phyloP scores from a whole-genome alignment of 1,140 invertebrate species.

The Drosophila ogumai region DNA sequence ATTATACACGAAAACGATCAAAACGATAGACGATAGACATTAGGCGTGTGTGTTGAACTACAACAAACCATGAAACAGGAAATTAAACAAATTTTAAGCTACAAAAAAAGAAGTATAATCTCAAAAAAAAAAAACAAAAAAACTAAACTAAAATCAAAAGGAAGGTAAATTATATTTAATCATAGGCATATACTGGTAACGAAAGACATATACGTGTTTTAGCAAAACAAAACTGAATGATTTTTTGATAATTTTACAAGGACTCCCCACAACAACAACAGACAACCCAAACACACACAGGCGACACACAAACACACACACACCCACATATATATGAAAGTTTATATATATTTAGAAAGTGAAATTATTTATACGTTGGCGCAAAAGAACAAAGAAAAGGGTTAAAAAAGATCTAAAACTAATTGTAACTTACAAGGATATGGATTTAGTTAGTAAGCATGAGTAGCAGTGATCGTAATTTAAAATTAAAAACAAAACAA shows the following conservation, averaged over 20 bases:
- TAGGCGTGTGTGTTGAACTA: conserved; percentile 66
- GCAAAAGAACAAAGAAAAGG: conserved; percentile 61
- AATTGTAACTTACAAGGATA: conserved; percentile 76
- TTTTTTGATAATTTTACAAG: conserved; percentile 84
- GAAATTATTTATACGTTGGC: conserved; percentile 80
- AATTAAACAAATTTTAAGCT: conserved; percentile 82
- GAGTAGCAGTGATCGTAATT: conserved; percentile 83
- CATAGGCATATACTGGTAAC: conserved; percentile 48
- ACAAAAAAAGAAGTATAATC: conserved; percentile 69
- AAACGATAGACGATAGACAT: conserved; percentile 53
- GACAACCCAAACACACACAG: conserved; percentile 27
- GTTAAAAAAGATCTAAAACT: conserved; percentile 50
- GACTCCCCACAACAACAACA: conserved; percentile 30
- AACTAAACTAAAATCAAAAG: conserved; percentile 28
- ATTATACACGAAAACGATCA: conserved; percentile 71
- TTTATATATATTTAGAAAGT: conserved; percentile 83
- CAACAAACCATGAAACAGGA: conserved; percentile 79
- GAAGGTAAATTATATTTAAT: conserved; percentile 59
- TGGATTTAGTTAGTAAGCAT: conserved; percentile 75
- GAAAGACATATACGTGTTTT: conserved; percentile 67
- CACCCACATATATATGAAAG: conserved; percentile 62
- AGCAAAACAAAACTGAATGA: conserved; percentile 73
- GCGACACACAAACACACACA: conserved; percentile 44
- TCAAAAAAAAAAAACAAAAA: conserved; percentile 49
- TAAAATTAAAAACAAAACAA: conserved; percentile 68